Base-by-base conservation (phyloP, 2,888 invertebrate genomes). In the Ceramica pisi region DNA sequence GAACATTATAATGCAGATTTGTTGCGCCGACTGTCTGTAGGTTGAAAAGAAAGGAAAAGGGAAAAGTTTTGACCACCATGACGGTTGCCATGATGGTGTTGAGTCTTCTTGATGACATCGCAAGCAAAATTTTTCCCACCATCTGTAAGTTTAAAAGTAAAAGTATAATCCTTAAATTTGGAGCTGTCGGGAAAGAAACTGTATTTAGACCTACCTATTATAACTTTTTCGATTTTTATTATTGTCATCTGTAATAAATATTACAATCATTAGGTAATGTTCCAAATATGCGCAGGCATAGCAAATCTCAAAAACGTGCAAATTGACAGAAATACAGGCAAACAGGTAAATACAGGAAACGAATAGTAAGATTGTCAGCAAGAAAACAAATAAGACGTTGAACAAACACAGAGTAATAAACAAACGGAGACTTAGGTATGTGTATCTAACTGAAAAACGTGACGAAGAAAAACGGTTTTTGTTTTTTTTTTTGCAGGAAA, bases 21-120 rank as follows among this genome's bases (percentile, higher is more conserved):
- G 91, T 72, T 94, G 95, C 10, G 93, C 92, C 0, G 91, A 86
- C 67, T 95, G 95, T 81, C 98, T 96, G 88, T 97, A 97, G 0
- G 97, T 97, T 1, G 97, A 97, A 86, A 97, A 98, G 85, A 97
- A 96, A 3, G 98, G 98, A 84, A 97, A 97, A 0, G 97, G 98
- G 85, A 97, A 97, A 21, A 97, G 86, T 87, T 94, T 96, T n/a
- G 95, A 91, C 97, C 97, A 98, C 89, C 97, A 96, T 0, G 94
- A 89, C 1, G 98, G 98, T 86, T 97, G 96, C 97, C 97, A 97
- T 0, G 97, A 97, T 1, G 97, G 92, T 6, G 92, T 90, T 0
- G 87, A 19, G 51, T 97, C 97, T 89, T 96, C 95, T 87, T 96
- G 94, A 78, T 97, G 96, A 91, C 97, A 98, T 91, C 97, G 96